Evolutionary conservation across 1,140 invertebrate genomes (phyloP).

Genomic region (Ceratina calcarata): DNA sequence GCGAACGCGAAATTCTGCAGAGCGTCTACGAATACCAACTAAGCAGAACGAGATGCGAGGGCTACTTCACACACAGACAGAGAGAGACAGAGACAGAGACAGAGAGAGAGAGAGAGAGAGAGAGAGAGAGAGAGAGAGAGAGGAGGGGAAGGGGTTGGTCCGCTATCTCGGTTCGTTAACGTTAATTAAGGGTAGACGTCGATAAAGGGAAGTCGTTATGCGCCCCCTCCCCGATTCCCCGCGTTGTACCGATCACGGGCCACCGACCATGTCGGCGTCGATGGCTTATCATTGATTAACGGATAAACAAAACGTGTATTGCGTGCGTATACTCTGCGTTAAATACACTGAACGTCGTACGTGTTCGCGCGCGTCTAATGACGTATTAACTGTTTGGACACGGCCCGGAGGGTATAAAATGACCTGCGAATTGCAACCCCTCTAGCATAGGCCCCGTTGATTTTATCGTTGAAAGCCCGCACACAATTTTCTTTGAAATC

Average conservation of each 20-base stretch:
- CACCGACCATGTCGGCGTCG: slow-evolving; percentile 12
- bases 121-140: too few species aligned
- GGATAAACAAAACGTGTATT: slow-evolving; percentile 44
- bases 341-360: background rate
- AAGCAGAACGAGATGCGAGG: slow-evolving; percentile 10
- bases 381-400: slow-evolving; percentile 28
- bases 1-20: slow-evolving; percentile 21
- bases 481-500: background rate
- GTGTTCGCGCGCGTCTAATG: slow-evolving; percentile 12
- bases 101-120: too few species aligned
- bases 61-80: slow-evolving; percentile 11
- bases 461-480: background rate
- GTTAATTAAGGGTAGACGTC: slow-evolving; percentile 53
- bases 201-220: slow-evolving; percentile 51
- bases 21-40: slow-evolving; percentile 47
- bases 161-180: slow-evolving; percentile 55
- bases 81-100: too few species aligned
- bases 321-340: slow-evolving; percentile 13
- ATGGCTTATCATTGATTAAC: slow-evolving; percentile 52
- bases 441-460: background rate
- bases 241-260: slow-evolving; percentile 32
- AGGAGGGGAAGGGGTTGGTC: background rate
- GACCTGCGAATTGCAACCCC: background rate
- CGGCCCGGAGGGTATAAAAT: background rate
- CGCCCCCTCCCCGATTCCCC: background rate